Evolutionary conservation across 2,797 vertebrate species (phyloP).

Genomic region (Trachurus trachurus): DNA sequence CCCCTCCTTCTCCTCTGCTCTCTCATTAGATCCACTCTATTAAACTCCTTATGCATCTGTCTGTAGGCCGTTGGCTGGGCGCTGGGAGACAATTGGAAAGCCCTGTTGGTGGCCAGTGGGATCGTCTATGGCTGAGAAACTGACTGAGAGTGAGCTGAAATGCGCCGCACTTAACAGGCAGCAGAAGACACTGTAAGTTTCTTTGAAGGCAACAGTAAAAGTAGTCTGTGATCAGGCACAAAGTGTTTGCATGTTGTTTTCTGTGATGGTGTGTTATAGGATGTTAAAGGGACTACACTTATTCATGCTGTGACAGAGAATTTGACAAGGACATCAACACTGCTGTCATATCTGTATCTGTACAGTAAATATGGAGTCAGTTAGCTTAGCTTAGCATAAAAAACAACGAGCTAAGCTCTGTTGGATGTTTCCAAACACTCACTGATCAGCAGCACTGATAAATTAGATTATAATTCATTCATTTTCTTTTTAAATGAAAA

Average conservation of each 20-base stretch:
- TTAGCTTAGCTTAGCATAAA: slow-evolving; percentile 31
- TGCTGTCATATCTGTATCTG: not conserved
- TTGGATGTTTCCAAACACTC: not conserved
- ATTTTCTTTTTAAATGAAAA: not conserved
- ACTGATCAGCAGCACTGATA: not conserved
- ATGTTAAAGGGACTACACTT: slow-evolving; percentile 1
- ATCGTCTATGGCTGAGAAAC: slow-evolving; percentile 18
- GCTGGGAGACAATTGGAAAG: slow-evolving; percentile 54
- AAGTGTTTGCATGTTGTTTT: slow-evolving; percentile 15
- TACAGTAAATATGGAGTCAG: not conserved
- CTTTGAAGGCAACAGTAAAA: slow-evolving; percentile 9
- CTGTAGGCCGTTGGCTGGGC: slow-evolving; percentile 61
- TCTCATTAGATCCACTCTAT: slow-evolving; percentile 82
- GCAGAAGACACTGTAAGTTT: slow-evolving; percentile 29
- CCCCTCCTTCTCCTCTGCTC: slow-evolving; percentile 44
- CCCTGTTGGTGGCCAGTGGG: slow-evolving; percentile 52
- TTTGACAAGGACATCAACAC: slow-evolving; percentile 4
- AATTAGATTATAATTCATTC: not conserved
- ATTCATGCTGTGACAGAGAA: not conserved
- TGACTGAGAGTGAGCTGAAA: slow-evolving; percentile 27
- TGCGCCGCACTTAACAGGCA: slow-evolving; percentile 7
- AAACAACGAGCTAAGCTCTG: not conserved
- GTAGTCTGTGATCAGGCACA: not conserved
- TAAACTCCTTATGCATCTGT: slow-evolving; percentile 79
- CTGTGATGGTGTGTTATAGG: not conserved